phyloP scores from a whole-genome alignment of 2,888 invertebrate species.

The Boloria selene region DNA sequence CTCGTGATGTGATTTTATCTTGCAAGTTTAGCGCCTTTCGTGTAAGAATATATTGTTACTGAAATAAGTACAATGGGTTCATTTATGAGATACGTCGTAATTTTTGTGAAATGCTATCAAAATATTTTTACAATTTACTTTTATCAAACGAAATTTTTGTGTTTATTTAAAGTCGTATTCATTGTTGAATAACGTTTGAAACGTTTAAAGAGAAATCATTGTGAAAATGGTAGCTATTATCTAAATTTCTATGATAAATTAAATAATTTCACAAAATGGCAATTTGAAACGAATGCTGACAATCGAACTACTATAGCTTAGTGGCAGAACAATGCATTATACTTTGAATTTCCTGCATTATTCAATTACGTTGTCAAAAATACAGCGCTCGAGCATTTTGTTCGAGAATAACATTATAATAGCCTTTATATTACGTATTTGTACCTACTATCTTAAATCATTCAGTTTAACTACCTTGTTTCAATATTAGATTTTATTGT shows the following conservation, averaged over 20 bases:
- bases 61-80: constrained; percentile 6
- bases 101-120: neutral
- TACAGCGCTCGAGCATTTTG: constrained; percentile 26
- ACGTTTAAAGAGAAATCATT: too few species aligned
- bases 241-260: neutral
- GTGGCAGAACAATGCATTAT: constrained; percentile 68
- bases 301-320: constrained; percentile 64
- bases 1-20: constrained; percentile 37
- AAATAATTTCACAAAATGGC: constrained; percentile 72
- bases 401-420: constrained; percentile 11
- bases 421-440: constrained; percentile 1
- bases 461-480: neutral
- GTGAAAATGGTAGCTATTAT: too few species aligned
- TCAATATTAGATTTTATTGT: too few species aligned
- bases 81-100: constrained; percentile 1
- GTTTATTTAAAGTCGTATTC: too few species aligned
- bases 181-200: too few species aligned
- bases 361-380: constrained; percentile 79
- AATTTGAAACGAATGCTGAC: constrained; percentile 74
- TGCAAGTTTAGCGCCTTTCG: constrained; percentile 32
- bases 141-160: too few species aligned
- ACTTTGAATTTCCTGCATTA: constrained; percentile 67
- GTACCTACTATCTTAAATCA: neutral
- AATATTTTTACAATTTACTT: neutral
- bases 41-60: constrained; percentile 27